These are phyloP conservation scores for Poliocrania exsul DNA, from an alignment of 2,797 vertebrate species.

Conservation along the genomic window DNA sequence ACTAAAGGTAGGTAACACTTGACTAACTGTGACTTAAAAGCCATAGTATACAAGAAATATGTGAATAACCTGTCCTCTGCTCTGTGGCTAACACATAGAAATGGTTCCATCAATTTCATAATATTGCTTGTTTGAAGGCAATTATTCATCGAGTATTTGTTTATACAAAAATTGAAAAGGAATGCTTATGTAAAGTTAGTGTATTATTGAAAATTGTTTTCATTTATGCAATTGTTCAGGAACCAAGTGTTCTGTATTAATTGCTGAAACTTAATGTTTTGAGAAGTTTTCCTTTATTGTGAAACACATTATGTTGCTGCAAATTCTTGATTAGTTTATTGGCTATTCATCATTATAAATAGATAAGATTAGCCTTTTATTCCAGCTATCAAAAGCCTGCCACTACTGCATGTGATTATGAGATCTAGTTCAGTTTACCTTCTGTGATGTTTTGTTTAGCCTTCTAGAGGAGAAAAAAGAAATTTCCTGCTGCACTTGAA, in stretches of 20 bases:
- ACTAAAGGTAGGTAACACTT: not conserved
- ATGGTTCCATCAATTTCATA: not conserved
- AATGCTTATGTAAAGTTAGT: not conserved
- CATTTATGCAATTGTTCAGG: not conserved
- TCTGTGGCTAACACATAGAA: not conserved
- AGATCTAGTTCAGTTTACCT: constrained; percentile 36
- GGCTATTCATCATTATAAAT: not conserved
- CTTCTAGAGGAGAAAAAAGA: constrained; percentile 49
- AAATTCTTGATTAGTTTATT: constrained; percentile 32
- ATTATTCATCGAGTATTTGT: not conserved
- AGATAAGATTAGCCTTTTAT: constrained; percentile 38
- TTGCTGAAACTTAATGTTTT: not conserved
- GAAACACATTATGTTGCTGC: not conserved
- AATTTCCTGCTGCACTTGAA: constrained; percentile 50
- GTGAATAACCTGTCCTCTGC: not conserved
- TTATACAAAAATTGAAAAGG: not conserved
- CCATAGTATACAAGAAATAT: not conserved
- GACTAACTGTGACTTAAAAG: not conserved
- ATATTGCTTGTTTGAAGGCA: not conserved
- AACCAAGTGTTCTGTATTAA: not conserved
- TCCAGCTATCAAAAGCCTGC: constrained; percentile 11
- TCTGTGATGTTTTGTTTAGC: constrained; percentile 50
- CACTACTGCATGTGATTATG: constrained; percentile 23
- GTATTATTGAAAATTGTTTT: not conserved
- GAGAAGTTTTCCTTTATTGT: not conserved